Percentiles rank a stretch among this genome's conserved stretches.
Conservation (phyloP, 2,113 vertebrate genomes). For the Amblyopsis rosae region DNA sequence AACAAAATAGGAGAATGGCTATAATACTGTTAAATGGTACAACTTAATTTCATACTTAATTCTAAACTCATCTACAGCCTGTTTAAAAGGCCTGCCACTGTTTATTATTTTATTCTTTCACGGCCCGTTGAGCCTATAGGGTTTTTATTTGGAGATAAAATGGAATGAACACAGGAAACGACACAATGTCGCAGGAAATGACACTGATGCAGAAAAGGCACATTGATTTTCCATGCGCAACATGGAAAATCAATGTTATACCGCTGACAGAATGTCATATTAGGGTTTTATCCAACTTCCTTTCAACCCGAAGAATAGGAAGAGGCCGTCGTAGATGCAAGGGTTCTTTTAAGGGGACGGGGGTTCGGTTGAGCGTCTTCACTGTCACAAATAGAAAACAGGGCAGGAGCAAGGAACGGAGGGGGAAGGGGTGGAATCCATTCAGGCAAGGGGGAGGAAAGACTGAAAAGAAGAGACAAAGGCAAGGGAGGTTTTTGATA, state of each 20-base stretch:
- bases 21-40: too few species aligned
- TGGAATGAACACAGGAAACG: too few species aligned
- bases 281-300: neutral
- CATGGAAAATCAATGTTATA: neutral
- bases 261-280: neutral
- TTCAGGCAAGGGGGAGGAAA: slow-evolving; percentile 12
- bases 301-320: neutral
- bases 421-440: neutral
- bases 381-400: slow-evolving; percentile 2
- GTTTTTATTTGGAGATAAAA: too few species aligned
- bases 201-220: neutral
- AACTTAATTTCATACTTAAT: too few species aligned
- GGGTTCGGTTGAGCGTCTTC: neutral
- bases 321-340: neutral
- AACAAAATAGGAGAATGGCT: too few species aligned
- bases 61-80: too few species aligned
- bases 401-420: neutral
- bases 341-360: neutral
- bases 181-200: neutral
- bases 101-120: too few species aligned
- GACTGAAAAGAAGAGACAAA: slow-evolving; percentile 6
- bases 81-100: too few species aligned
- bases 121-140: too few species aligned
- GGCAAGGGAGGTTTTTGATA: neutral
- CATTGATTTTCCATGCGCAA: neutral